Conservation (phyloP, 1,140 invertebrate species). For the Lordiphosa mommai region DNA sequence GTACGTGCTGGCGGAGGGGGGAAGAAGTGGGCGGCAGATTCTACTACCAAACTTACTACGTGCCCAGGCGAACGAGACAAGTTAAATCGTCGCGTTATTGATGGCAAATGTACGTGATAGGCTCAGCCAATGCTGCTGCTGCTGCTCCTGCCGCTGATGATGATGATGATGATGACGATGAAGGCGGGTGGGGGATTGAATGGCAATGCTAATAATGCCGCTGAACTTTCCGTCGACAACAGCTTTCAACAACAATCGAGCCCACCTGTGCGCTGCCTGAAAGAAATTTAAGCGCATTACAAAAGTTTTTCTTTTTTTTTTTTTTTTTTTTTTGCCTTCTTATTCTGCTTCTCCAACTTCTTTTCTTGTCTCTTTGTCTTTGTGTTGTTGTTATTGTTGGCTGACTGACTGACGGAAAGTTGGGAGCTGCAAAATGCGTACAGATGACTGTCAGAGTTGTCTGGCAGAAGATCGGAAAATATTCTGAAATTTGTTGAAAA, state of each 20-base stretch:
- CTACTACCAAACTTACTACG: constrained; percentile 32
- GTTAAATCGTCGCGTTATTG: constrained; percentile 77
- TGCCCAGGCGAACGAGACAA: constrained; percentile 68
- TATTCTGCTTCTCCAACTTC: not conserved
- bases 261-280: constrained; percentile 51
- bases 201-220: constrained; percentile 36
- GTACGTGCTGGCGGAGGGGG: constrained; percentile 32
- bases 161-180: constrained; percentile 20
- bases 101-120: constrained; percentile 77
- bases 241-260: constrained; percentile 24
- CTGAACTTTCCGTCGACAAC: constrained; percentile 19
- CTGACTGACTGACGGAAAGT: too few species aligned
- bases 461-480: too few species aligned
- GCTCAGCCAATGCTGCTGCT: constrained; percentile 33
- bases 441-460: too few species aligned
- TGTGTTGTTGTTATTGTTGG: not conserved
- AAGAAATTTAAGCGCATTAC: constrained; percentile 58
- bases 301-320: constrained; percentile 29
- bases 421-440: too few species aligned
- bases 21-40: constrained; percentile 1
- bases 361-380: not conserved
- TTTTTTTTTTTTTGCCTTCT: constrained; percentile 16
- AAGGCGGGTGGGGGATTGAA: not conserved
- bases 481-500: too few species aligned
- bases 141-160: too few species aligned